A percentile compares a stretch with the other conserved stretches of the same genome.
Conservation (phyloP, 2,113 vertebrate genomes). For the Pangasianodon hypophthalmus region DNA sequence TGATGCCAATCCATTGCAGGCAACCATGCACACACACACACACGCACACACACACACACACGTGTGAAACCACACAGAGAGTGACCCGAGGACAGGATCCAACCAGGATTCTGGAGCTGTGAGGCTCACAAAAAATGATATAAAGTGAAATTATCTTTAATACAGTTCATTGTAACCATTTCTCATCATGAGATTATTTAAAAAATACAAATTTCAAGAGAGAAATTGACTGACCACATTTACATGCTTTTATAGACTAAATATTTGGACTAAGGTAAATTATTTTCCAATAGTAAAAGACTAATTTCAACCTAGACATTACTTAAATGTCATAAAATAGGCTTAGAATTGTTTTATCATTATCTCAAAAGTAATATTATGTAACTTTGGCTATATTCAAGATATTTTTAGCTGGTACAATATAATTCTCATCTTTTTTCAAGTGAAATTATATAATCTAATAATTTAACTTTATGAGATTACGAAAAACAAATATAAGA, state of each 20-base stretch:
- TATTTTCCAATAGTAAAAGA: no score
- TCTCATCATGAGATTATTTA: no score
- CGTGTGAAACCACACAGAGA: not conserved
- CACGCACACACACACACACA: not conserved
- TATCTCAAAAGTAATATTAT: not conserved
- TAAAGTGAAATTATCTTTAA: not conserved
- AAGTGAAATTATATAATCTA: not conserved
- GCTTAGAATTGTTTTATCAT: not conserved
- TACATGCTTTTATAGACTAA: no score
- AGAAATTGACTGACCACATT: no score
- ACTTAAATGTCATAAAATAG: not conserved
- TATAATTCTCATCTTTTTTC: not conserved
- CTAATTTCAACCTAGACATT: no score
- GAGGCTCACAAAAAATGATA: no score
- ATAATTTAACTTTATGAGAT: not conserved
- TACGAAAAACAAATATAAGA: not conserved
- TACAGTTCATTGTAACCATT: no score
- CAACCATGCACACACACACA: slow-evolving; percentile 3
- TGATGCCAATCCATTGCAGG: not conserved
- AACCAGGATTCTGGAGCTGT: not conserved
- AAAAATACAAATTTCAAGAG: no score
- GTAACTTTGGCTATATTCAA: not conserved
- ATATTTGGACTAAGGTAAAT: no score
- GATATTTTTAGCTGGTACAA: not conserved
- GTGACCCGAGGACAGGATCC: not conserved